Conservation (phyloP, 2,113 vertebrate species). For the Hyaena hyaena region DNA sequence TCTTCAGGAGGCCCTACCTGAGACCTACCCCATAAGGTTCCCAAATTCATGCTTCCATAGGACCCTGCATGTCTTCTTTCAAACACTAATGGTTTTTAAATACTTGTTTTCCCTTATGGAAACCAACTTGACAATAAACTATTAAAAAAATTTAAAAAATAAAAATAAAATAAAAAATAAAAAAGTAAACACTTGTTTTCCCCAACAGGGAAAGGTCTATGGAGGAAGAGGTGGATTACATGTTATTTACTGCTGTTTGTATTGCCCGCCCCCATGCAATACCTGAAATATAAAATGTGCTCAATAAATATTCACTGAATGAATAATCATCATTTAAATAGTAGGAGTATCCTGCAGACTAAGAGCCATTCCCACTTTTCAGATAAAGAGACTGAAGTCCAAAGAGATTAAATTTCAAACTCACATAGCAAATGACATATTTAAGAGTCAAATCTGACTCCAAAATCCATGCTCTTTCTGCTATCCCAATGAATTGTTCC, state of each 20-base stretch:
- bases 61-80: not conserved
- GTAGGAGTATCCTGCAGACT: not conserved
- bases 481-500: not conserved
- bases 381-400: not conserved
- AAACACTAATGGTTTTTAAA: not conserved
- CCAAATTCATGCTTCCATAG: not conserved
- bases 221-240: not conserved
- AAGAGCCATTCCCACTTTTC: not conserved
- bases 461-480: not conserved
- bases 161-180: too few relatives aligned
- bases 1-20: not conserved
- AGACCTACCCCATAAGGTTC: not conserved
- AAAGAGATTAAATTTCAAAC: slow-evolving; percentile 22
- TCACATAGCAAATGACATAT: not conserved
- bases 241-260: not conserved
- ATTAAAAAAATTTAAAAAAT: too few relatives aligned
- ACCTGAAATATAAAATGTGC: not conserved
- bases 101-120: not conserved
- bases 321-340: not conserved
- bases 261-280: not conserved
- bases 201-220: not conserved
- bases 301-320: not conserved
- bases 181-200: not conserved
- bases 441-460: not conserved
- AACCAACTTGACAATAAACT: too few relatives aligned